phyloP scores from a whole-genome alignment of 2,113 vertebrate species.

The Pionites leucogaster region DNA sequence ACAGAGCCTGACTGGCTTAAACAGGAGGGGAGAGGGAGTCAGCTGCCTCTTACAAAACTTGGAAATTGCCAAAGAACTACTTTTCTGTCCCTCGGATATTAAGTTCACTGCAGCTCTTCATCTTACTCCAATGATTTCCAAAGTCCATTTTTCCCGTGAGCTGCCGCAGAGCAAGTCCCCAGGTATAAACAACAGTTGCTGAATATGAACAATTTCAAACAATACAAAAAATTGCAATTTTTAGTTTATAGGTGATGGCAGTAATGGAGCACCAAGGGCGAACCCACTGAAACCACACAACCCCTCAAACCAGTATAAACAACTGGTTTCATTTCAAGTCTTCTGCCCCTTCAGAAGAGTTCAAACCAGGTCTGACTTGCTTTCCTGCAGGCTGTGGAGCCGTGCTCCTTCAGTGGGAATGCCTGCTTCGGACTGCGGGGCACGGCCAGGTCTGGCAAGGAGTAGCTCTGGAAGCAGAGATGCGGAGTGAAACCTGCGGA shows the following conservation, averaged over 20 bases:
- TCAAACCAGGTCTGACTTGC: not conserved
- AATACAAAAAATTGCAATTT: not conserved
- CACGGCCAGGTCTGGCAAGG: not conserved
- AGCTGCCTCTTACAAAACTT: not conserved
- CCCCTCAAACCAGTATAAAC: not conserved
- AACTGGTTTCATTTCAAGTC: not conserved
- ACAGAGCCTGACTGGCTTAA: not conserved
- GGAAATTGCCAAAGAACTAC: not conserved
- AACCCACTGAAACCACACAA: not conserved
- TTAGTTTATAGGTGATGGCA: not conserved
- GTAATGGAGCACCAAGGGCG: not conserved
- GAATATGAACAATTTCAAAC: not conserved
- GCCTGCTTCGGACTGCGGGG: not conserved
- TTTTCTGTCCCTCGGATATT: not conserved
- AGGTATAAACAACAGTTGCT: not conserved
- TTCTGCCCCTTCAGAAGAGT: not conserved
- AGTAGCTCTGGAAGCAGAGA: fast-evolving
- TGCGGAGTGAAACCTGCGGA: not conserved
- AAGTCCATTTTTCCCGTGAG: not conserved
- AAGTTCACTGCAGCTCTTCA: not conserved
- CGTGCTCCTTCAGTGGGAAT: not conserved
- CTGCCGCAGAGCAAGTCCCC: not conserved
- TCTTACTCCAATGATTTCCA: not conserved
- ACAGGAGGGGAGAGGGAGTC: not conserved
- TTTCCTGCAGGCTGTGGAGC: not conserved